Conservation (phyloP, 2,888 invertebrate genomes). For the Euphydryas editha region DNA sequence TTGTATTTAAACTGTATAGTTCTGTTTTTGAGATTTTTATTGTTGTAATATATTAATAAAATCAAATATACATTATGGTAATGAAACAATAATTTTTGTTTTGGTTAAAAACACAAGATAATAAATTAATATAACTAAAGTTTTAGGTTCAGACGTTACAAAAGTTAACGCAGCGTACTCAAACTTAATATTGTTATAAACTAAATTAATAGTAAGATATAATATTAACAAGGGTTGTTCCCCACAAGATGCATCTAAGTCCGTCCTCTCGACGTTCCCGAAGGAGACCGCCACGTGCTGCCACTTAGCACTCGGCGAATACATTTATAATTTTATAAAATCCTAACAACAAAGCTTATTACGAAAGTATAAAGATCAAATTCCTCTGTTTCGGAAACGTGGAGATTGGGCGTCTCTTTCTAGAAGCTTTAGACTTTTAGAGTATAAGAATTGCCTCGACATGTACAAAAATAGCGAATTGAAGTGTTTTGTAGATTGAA, state of each 20-base stretch:
- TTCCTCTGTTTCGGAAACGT: slow-evolving; percentile 54
- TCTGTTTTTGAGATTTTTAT: too few species aligned
- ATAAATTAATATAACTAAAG: not conserved
- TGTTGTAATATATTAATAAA: too few species aligned
- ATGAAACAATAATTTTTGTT: too few species aligned
- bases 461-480: slow-evolving; percentile 76
- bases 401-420: slow-evolving; percentile 68
- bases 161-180: slow-evolving; percentile 35
- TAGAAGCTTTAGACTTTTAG: slow-evolving; percentile 71
- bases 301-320: slow-evolving; percentile 75
- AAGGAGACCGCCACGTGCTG: slow-evolving; percentile 72
- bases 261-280: slow-evolving; percentile 64
- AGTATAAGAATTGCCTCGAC: slow-evolving; percentile 75
- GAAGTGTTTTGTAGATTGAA: slow-evolving; percentile 70
- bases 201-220: slow-evolving; percentile 72
- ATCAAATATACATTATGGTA: too few species aligned
- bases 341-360: slow-evolving; percentile 44
- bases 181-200: slow-evolving; percentile 59
- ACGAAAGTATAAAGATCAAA: slow-evolving; percentile 60
- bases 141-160: not conserved
- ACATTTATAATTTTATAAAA: slow-evolving; percentile 53
- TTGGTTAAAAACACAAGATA: not conserved
- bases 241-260: slow-evolving; percentile 76
- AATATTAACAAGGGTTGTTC: slow-evolving; percentile 71
- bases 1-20: too few species aligned